Base-by-base conservation (phyloP, 2,888 invertebrate species). In the Agrotis puta region DNA sequence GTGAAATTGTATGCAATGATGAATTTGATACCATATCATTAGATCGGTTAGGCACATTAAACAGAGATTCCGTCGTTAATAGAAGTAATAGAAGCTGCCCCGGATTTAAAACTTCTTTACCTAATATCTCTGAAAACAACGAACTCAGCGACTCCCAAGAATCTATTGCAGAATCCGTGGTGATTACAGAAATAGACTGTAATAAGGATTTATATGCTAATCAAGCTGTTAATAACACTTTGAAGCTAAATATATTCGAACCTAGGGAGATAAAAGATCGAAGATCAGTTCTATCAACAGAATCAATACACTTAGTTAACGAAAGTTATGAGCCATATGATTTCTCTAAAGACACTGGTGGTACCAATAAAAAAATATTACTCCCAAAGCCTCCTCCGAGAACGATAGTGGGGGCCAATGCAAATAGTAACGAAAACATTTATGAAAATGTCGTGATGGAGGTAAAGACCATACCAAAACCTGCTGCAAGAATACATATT, bases 21-120 rank as follows among this genome's bases (percentile, higher is more conserved):
- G 96, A 96, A 89, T 95, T 96, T 85, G 96, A 96, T 79, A 96
- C 96, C 1, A 95, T 96, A 88, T 95, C 96, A 6, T 87, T 96
- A 68, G 96, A 95, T 86, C 92, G 96, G 69, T 77, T 95, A 87
- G 94, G 93, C 7, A 93, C 93, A 20, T 87, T 96, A 65, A 94
- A 94, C 77, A 94, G 96, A 84, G 95, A 94, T 85, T 93, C 94
- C 20, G 88, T 93, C 24, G 94, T 94, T 2, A 96, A 95, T 81
- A 92, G 95, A 86, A 96, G 96, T 87, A 96, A 96, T 78, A 90
- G 95, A 77, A 96, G 95, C 78, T 95, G 95, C 85, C 95, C 95
- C 20, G 95, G 95, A 13, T 95, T 95, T 79, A 95, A 96, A 90
- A 95, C 92, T 6, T 96, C 96, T 3, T 86, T 96, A 67, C 96